Conservation (phyloP, 2,888 invertebrate species). For the Patella caerulea region DNA sequence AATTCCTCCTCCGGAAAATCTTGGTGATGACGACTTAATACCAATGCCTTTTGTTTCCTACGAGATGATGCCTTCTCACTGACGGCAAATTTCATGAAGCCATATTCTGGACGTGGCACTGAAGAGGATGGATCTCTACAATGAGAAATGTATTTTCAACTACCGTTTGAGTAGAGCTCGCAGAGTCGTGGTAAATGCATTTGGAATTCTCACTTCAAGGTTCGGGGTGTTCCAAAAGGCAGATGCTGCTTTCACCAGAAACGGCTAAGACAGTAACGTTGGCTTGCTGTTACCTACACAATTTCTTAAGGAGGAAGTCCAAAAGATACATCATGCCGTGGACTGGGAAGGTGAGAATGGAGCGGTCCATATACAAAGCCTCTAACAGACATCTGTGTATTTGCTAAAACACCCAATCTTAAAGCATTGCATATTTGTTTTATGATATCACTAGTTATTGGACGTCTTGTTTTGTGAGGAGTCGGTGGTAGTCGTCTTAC, state of each 20-base stretch:
- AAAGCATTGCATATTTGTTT: no score
- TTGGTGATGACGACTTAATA: neutral
- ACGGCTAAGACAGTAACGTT: constrained; percentile 20
- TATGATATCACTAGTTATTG: no score
- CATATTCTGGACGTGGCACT: constrained; percentile 1
- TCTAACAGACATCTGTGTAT: no score
- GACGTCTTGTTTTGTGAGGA: no score
- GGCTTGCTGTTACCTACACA: constrained; percentile 28
- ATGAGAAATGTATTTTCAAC: constrained; percentile 16
- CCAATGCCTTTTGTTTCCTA: constrained; percentile 16
- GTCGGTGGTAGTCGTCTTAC: no score
- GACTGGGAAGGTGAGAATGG: constrained; percentile 27
- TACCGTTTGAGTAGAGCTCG: constrained; percentile 8
- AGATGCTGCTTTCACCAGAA: constrained; percentile 24
- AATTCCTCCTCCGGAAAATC: constrained; percentile 9
- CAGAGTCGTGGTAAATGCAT: constrained; percentile 1
- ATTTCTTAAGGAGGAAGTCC: constrained; percentile 23
- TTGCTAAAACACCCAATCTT: no score
- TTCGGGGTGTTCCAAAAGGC: constrained; percentile 28
- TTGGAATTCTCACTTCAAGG: constrained; percentile 23
- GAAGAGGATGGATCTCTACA: neutral
- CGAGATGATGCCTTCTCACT: constrained; percentile 26
- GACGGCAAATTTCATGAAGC: constrained; percentile 25
- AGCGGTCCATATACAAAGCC: constrained; percentile 10
- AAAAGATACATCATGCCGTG: constrained; percentile 10